phyloP scores from a whole-genome alignment of 2,113 vertebrate species.

The Paradoxurus hermaphroditus region DNA sequence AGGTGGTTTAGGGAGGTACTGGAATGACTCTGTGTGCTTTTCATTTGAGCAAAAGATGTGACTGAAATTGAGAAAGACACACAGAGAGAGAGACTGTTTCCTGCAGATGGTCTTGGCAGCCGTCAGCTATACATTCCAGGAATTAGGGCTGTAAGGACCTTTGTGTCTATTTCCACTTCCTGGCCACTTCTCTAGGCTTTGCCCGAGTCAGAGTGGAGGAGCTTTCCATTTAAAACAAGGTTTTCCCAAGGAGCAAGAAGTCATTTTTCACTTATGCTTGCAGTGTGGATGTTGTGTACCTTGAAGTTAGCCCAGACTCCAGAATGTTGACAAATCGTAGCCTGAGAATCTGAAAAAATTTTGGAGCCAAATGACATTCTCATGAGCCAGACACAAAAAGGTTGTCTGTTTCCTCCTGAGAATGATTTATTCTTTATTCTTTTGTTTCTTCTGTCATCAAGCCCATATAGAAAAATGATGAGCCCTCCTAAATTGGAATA shows the following conservation, averaged over 20 bases:
- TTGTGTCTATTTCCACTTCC: not conserved
- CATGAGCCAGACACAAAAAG: constrained; percentile 55
- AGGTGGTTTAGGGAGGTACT: constrained; percentile 51
- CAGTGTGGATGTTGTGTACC: constrained; percentile 37
- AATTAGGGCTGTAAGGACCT: not conserved
- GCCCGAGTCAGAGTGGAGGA: not conserved
- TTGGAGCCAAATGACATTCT: constrained; percentile 69
- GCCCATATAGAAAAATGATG: constrained; percentile 20
- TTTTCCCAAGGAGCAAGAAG: constrained; percentile 19
- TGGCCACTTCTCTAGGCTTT: constrained; percentile 10
- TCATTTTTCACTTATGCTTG: constrained; percentile 21
- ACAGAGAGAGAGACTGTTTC: not conserved
- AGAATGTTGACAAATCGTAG: constrained; percentile 35
- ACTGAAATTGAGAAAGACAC: constrained; percentile 1
- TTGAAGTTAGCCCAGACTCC: constrained; percentile 49
- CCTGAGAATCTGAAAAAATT: constrained; percentile 73
- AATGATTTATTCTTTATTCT: constrained; percentile 68
- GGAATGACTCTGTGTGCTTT: constrained; percentile 34
- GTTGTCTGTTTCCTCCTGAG: constrained; percentile 54
- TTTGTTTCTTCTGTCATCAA: constrained; percentile 61
- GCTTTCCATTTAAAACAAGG: constrained; percentile 38
- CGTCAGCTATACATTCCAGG: not conserved
- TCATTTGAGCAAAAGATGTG: constrained; percentile 33
- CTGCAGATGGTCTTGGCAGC: not conserved
- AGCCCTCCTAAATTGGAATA: constrained; percentile 16